A percentile compares a stretch with the other conserved stretches of the same genome.
Evolutionary conservation across 2,888 invertebrate genomes (phyloP).

Genomic region (Ochlodes sylvanus): DNA sequence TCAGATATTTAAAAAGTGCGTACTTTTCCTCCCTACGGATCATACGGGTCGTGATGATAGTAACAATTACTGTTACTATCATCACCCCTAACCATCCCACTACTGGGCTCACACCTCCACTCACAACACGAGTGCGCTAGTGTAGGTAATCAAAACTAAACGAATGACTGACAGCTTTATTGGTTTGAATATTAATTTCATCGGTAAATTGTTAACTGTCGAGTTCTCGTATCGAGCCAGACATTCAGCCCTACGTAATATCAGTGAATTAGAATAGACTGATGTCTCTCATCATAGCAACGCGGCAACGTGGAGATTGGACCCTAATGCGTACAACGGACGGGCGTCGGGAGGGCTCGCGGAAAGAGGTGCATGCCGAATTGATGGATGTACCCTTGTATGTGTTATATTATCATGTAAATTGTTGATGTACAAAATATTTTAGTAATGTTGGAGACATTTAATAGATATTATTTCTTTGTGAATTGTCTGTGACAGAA

Average conservation of each 20-base stretch:
- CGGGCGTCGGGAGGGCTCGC: conserved; percentile 16
- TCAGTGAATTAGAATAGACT: conserved; percentile 22
- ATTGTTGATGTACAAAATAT: not conserved
- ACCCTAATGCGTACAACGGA: conserved; percentile 44
- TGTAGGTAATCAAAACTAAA: not conserved
- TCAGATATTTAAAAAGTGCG: too few species aligned
- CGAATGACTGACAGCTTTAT: not conserved
- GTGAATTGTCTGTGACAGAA: too few species aligned
- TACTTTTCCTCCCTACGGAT: too few species aligned
- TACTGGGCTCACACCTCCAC: too few species aligned
- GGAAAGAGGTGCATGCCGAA: conserved; percentile 20
- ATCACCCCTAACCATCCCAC: too few species aligned
- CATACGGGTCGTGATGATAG: too few species aligned
- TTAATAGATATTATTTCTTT: too few species aligned
- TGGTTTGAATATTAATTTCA: conserved; percentile 36
- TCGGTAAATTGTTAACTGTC: conserved; percentile 45
- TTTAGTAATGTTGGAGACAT: too few species aligned
- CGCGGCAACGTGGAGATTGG: conserved; percentile 61
- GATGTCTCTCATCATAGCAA: conserved; percentile 65
- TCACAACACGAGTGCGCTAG: not conserved
- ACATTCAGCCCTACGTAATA: conserved; percentile 43
- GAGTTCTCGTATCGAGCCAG: conserved; percentile 40
- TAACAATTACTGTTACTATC: too few species aligned
- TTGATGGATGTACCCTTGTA: conserved; percentile 3
- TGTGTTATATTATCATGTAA: conserved; percentile 3